Evolutionary conservation across 2,888 invertebrate genomes (phyloP), one percentile per base, ranked within the genome.

Genomic region (Drosophila meridiana): DNA sequence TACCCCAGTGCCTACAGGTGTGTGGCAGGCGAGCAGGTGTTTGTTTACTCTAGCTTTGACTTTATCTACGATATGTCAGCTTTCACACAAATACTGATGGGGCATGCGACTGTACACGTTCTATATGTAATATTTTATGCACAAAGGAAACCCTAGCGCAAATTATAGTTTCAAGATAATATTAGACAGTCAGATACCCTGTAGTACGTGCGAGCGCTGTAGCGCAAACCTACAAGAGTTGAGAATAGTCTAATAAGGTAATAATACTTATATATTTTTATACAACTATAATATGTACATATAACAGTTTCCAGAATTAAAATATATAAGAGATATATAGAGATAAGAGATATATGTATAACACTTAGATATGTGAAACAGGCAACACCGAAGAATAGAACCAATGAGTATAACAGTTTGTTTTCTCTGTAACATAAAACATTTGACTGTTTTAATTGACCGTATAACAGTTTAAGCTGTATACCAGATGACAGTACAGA

Each of bases 31-130:
- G 48, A 55, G 78, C 86, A 84, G 84, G 89, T 85, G 87, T 73
- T 69, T 77, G 69, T 79, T 85, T 76, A 67, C 73, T 56, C 11
- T 69, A 48, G 40, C 65, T 56, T 4, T 45, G 20, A 11, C 8
- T 43, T 77, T 88, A 74, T 77, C 80, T 64, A 72, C 52, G 60
- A 76, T 80, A 86, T 78, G 66, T 71, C 66, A 76, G 75, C 61
- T 59, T 73, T 71, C 45, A 66, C 50, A 86, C 71, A 80, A 66
- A 77, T 83, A 83, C 76, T 81, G 82, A 87, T 89, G 84, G 73
- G 69, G 36, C 67, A 42, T 73, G 67, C 57, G 65, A 57, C 64
- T 65, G 67, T 50, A 66, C 64, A 52, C 59, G 69, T 60, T 67
- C 52, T 34, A 60, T 64, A 34, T 28, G 75, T 68, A 76, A 80